phyloP scores from a whole-genome alignment of 2,888 invertebrate species.

The Eubasilissa splendida region DNA sequence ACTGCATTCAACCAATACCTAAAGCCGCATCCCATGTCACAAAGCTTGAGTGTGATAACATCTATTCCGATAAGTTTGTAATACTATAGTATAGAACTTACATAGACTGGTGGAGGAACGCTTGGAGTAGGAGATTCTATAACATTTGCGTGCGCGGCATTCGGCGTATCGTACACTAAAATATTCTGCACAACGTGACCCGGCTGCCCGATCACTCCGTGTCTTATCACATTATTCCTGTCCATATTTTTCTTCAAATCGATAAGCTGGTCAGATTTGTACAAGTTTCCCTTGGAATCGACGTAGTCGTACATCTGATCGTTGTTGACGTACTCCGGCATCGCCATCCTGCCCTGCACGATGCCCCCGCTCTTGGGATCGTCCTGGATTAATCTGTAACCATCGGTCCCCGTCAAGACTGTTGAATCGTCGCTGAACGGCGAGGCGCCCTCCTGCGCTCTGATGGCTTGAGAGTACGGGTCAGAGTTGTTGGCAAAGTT shows the following conservation, averaged over 20 bases:
- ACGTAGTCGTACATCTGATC: conserved; percentile 59
- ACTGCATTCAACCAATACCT: too few species aligned
- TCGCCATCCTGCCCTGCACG: conserved; percentile 37
- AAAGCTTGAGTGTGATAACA: too few species aligned
- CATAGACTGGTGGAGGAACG: conserved; percentile 55
- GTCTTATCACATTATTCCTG: conserved; percentile 61
- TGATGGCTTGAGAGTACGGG: conserved; percentile 50
- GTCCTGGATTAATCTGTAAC: conserved; percentile 47
- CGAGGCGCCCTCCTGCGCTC: conserved; percentile 46
- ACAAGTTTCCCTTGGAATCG: conserved; percentile 61
- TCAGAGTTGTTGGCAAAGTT: conserved; percentile 57
- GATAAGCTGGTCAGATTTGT: conserved; percentile 32
- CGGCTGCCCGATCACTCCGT: conserved; percentile 60
- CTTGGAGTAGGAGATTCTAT: conserved; percentile 35
- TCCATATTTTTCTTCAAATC: conserved; percentile 10
- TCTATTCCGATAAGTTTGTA: too few species aligned
- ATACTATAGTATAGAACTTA: conserved; percentile 15
- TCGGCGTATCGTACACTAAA: conserved; percentile 11
- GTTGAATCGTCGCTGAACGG: conserved; percentile 55
- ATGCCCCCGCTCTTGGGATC: conserved; percentile 36
- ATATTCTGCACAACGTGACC: conserved; percentile 60
- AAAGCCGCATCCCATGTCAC: too few species aligned
- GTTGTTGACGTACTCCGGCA: background rate
- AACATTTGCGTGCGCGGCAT: background rate
- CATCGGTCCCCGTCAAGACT: conserved; percentile 48